Percentiles rank a stretch among this genome's conserved stretches.
Conservation (phyloP, 2,888 invertebrate genomes). For the Pollenia amentaria region DNA sequence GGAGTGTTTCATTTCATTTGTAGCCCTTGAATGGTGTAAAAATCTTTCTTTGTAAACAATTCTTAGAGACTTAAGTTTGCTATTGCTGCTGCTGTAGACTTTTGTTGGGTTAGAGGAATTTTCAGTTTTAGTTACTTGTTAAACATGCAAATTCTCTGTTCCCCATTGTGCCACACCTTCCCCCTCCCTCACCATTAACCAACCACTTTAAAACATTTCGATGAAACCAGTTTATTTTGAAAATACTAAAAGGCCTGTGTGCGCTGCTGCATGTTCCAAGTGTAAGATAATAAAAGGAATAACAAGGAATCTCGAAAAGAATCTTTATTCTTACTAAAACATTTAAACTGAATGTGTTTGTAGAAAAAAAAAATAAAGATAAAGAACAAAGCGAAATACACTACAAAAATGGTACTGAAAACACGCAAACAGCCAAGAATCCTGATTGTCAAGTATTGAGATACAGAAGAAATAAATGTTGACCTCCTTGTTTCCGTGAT, state of each 20-base stretch:
- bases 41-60: not conserved
- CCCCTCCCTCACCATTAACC: not conserved
- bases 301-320: constrained; percentile 59
- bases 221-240: constrained; percentile 6
- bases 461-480: constrained; percentile 48
- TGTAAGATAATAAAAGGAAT: constrained; percentile 55
- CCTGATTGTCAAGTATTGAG: constrained; percentile 42
- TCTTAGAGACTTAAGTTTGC: not conserved
- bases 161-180: not conserved
- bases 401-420: constrained; percentile 2
- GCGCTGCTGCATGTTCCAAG: constrained; percentile 35
- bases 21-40: constrained; percentile 32
- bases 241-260: constrained; percentile 8
- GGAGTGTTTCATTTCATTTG: not conserved
- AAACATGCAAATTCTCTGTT: constrained; percentile 61
- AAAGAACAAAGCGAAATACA: constrained; percentile 43
- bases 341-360: constrained; percentile 47
- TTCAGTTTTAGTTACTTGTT: constrained; percentile 64
- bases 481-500: constrained; percentile 63
- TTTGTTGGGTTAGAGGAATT: not conserved
- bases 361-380: constrained; percentile 33
- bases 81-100: not conserved
- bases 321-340: constrained; percentile 51
- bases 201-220: not conserved
- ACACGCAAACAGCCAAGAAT: constrained; percentile 47